Evolutionary conservation across 2,797 vertebrate genomes (phyloP).

Genomic region (Clarias platycephalus): DNA sequence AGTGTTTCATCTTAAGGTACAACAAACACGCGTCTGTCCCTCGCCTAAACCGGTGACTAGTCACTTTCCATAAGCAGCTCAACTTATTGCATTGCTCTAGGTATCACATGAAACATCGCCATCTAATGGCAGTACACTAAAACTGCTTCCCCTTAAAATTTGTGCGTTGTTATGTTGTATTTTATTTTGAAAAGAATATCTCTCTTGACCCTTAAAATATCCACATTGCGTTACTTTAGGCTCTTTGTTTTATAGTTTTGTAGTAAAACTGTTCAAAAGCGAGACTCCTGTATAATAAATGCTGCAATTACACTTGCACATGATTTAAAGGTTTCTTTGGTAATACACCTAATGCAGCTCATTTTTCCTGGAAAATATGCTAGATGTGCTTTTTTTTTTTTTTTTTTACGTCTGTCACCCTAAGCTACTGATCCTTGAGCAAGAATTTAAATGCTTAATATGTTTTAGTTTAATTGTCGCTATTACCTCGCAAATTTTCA

Average conservation of each 20-base stretch:
- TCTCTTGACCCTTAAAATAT: neutral
- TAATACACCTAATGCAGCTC: neutral
- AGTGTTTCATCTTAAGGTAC: slow-evolving; percentile 93
- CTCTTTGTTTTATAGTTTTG: neutral
- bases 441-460: neutral
- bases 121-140: slow-evolving; percentile 5
- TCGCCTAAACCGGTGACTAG: neutral
- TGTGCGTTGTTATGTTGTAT: neutral
- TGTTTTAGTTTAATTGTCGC: neutral
- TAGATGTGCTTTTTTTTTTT: neutral
- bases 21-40: neutral
- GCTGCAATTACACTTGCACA: neutral
- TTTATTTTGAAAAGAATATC: neutral
- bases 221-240: neutral
- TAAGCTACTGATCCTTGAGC: neutral
- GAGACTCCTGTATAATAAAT: neutral
- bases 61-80: neutral
- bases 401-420: neutral
- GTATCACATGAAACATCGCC: neutral
- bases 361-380: neutral
- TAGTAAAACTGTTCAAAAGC: neutral
- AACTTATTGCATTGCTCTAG: neutral
- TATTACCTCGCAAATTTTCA: neutral
- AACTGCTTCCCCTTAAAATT: neutral
- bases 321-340: neutral